These are phyloP conservation scores for Epsilonema sp. DNA, from an alignment of 2,888 invertebrate species.

Conservation along the genomic window DNA sequence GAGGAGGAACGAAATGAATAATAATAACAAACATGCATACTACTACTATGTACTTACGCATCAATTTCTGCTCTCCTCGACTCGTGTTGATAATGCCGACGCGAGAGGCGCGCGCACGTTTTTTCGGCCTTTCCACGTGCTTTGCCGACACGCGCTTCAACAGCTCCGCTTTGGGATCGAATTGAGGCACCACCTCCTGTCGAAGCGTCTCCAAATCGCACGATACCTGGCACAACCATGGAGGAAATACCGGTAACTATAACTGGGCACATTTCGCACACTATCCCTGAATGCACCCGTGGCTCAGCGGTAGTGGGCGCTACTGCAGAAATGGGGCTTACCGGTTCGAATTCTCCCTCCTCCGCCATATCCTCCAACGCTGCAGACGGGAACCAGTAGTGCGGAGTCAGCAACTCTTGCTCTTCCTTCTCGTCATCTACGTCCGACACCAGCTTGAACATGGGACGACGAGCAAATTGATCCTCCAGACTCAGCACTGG, in stretches of 20 bases:
- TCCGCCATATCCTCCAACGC: slow-evolving; percentile 46
- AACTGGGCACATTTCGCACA: too few relatives aligned
- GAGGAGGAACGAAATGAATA: too few relatives aligned
- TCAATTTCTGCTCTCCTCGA: slow-evolving; percentile 32
- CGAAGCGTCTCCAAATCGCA: slow-evolving; percentile 53
- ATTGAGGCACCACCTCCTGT: slow-evolving; percentile 32
- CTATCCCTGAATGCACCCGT: slow-evolving; percentile 7
- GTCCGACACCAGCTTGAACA: slow-evolving; percentile 43
- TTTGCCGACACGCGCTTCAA: slow-evolving; percentile 22
- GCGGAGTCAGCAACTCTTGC: slow-evolving; percentile 48
- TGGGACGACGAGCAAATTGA: slow-evolving; percentile 48
- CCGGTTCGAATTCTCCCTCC: slow-evolving; percentile 40
- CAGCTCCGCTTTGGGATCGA: slow-evolving; percentile 32
- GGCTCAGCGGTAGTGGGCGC: not conserved
- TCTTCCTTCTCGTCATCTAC: slow-evolving; percentile 39
- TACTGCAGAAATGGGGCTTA: not conserved
- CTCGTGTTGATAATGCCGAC: slow-evolving; percentile 9
- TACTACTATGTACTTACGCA: slow-evolving; percentile 48
- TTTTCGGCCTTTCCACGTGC: slow-evolving; percentile 3
- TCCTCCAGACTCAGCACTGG: slow-evolving; percentile 45
- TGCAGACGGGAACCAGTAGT: slow-evolving; percentile 51
- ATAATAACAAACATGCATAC: slow-evolving; percentile 11
- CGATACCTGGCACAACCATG: too few relatives aligned
- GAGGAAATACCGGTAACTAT: too few relatives aligned
- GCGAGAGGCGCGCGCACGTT: not conserved